Evolutionary conservation across 2,888 invertebrate species (phyloP), one percentile per base, ranked within the genome.

Genomic region (Thymelicus sylvestris): DNA sequence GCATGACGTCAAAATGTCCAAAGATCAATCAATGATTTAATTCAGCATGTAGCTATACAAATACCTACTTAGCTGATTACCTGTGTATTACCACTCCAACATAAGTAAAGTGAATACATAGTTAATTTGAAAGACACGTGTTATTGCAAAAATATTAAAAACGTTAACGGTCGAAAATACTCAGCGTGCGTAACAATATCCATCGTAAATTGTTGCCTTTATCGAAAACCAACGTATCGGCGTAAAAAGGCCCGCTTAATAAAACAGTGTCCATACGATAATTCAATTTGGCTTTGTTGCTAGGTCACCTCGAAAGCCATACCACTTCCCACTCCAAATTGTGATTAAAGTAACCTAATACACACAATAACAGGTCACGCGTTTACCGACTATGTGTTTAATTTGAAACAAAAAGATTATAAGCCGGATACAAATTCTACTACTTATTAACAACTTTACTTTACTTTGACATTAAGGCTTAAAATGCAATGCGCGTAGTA

Each of bases 321-420:
- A 92, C 86, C 88, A 86, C 89, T 85, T 85, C 90, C 88, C 91
- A 92, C 92, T 92, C 92, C 88, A 90, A 93, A 92, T 92, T 92
- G 92, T 93, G 93, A 93, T 93, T 93, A 93, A 93, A 90, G 87
- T 90, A 92, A 89, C 92, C 92, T 90, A 92, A 93, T 92, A 92
- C 92, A 93, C 91, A 93, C 92, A 93, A 91, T 91, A 92, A 93
- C 93, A 91, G 92, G 92, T 92, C 93, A 91, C 88, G 89, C 92
- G 87, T 86, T 90, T 91, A 88, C 92, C 87, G 85, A 89, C 88
- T 84, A 81, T 83, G 77, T 79, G 81, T 81, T 78, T 74, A 76
- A 76, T 74, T 76, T 67, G 69, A 77, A 80, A 82, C 78, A 76
- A 80, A 86, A 86, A 83, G 82, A 82, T 79, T 73, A 71, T 74